phyloP scores from a whole-genome alignment of 2,797 vertebrate genomes.

The Chaenodraco wilsoni region DNA sequence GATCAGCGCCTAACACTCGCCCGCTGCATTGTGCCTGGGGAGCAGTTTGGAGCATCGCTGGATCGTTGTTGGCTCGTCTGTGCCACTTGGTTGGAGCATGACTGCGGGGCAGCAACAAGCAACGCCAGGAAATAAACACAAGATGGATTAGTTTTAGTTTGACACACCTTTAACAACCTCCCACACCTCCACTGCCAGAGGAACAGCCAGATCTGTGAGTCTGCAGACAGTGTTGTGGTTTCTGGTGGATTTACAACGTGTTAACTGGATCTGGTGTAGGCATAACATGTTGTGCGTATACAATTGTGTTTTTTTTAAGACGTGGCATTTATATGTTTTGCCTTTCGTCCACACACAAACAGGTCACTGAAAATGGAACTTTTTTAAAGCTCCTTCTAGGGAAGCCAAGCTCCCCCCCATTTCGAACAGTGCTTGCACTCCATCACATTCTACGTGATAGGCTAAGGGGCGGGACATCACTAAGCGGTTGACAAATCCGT shows the following conservation, averaged over 20 bases:
- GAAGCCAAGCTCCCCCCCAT: too few relatives aligned
- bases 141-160: slow-evolving; percentile 75
- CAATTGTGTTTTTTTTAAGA: not conserved
- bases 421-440: too few relatives aligned
- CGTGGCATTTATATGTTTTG: too few relatives aligned
- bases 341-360: too few relatives aligned
- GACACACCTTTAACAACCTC: slow-evolving; percentile 47
- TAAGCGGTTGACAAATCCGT: too few relatives aligned
- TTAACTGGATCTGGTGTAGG: not conserved
- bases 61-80: slow-evolving; percentile 38
- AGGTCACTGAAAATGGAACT: too few relatives aligned
- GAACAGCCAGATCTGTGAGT: slow-evolving; percentile 13
- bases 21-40: slow-evolving; percentile 25
- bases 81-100: slow-evolving; percentile 59
- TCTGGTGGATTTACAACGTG: slow-evolving; percentile 6
- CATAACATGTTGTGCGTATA: not conserved
- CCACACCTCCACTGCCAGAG: not conserved
- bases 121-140: slow-evolving; percentile 68
- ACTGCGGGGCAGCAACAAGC: slow-evolving; percentile 45
- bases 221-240: slow-evolving; percentile 13
- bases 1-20: slow-evolving; percentile 39
- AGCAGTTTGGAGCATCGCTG: slow-evolving; percentile 40
- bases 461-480: too few relatives aligned
- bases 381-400: too few relatives aligned
- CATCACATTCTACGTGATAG: too few relatives aligned